A percentile compares a stretch with the other conserved stretches of the same genome.
phyloP scores from a whole-genome alignment of 2,113 vertebrate species.

The Macquaria australasica region DNA sequence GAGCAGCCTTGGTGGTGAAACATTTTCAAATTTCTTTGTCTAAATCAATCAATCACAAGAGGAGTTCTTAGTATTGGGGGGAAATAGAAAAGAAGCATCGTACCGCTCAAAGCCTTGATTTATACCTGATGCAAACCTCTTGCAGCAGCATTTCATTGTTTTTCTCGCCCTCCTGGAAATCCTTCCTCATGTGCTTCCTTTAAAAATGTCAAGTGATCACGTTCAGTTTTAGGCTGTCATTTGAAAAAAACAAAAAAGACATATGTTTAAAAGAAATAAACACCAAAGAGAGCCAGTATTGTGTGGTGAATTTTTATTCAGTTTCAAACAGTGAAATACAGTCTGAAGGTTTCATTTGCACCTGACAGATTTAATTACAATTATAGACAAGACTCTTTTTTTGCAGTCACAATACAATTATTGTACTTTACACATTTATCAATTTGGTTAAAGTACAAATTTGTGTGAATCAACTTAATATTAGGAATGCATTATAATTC shows the following conservation, averaged over 20 bases:
- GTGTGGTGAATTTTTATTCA: constrained; percentile 64
- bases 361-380: constrained; percentile 40
- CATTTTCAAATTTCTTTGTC: constrained; percentile 11
- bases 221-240: not conserved
- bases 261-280: constrained; percentile 30
- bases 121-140: not conserved
- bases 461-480: not conserved
- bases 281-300: constrained; percentile 18
- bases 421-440: constrained; percentile 23
- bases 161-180: not conserved
- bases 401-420: constrained; percentile 28
- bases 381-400: constrained; percentile 31
- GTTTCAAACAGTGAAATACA: constrained; percentile 37
- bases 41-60: constrained; percentile 32
- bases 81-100: not conserved
- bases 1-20: constrained; percentile 15
- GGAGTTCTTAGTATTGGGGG: not conserved
- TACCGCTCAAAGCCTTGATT: constrained; percentile 5
- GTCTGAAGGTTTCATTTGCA: constrained; percentile 28
- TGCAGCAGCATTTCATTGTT: not conserved
- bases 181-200: not conserved
- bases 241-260: constrained; percentile 1
- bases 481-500: constrained; percentile 10
- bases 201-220: not conserved
- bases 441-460: constrained; percentile 32